phyloP scores from a whole-genome alignment of 1,140 invertebrate genomes.

The Hycleus phaleratus region DNA sequence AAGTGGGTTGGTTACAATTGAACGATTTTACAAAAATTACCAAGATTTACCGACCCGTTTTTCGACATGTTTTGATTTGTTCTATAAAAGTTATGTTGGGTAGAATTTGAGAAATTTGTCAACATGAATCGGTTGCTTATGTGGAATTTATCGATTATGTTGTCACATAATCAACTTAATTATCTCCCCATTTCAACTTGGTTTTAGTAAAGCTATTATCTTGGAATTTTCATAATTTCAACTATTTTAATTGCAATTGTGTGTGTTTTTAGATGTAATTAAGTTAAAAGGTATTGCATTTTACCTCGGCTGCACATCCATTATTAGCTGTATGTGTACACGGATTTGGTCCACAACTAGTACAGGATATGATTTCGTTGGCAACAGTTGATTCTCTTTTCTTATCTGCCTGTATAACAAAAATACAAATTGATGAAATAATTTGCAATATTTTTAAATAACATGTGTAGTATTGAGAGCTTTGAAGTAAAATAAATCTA shows the following conservation, averaged over 20 bases:
- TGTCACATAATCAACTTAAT: neutral
- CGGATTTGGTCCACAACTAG: slow-evolving; percentile 69
- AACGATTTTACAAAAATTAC: neutral
- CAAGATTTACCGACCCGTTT: too few relatives aligned
- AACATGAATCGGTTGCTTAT: neutral
- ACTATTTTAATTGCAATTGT: neutral
- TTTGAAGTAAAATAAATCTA: too few relatives aligned
- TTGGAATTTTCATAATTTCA: neutral
- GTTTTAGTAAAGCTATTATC: too few relatives aligned
- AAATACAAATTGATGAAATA: neutral
- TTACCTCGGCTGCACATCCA: slow-evolving; percentile 75
- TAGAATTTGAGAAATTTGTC: neutral
- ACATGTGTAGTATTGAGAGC: too few relatives aligned
- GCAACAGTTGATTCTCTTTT: slow-evolving; percentile 62
- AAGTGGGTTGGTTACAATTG: neutral
- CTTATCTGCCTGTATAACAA: slow-evolving; percentile 62
- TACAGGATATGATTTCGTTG: slow-evolving; percentile 73
- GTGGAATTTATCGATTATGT: too few relatives aligned
- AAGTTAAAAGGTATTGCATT: slow-evolving; percentile 5
- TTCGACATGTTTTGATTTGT: too few relatives aligned
- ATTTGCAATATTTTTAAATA: too few relatives aligned
- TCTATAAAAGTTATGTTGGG: too few relatives aligned
- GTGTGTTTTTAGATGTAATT: neutral
- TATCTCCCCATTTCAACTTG: too few relatives aligned
- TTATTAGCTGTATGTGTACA: slow-evolving; percentile 78